These are phyloP conservation scores for Muntiacus reevesi DNA, from an alignment of 2,113 vertebrate species.

Conservation along the genomic window DNA sequence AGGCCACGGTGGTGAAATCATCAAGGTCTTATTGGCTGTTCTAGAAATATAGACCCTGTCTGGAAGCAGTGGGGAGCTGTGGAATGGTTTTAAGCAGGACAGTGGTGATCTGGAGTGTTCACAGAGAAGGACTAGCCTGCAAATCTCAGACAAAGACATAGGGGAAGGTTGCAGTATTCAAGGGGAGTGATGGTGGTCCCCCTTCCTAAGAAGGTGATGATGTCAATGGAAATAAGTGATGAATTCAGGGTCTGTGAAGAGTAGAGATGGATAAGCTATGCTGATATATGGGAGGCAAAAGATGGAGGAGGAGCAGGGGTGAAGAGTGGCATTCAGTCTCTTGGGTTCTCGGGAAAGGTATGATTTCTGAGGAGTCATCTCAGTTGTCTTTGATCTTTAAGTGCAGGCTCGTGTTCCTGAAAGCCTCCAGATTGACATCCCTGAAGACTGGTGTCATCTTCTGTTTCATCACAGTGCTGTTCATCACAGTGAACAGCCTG, in stretches of 20 bases:
- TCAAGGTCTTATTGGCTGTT: neutral
- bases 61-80: neutral
- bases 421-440: slow-evolving; percentile 42
- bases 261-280: neutral
- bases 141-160: neutral
- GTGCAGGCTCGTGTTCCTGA: slow-evolving; percentile 13
- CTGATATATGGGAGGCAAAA: neutral
- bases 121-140: neutral
- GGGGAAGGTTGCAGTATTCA: neutral
- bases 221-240: neutral
- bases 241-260: neutral
- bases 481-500: neutral
- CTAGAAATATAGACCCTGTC: neutral
- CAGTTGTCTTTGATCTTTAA: slow-evolving; percentile 35
- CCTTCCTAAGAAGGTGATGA: too few relatives aligned
- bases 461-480: neutral
- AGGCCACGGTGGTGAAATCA: neutral
- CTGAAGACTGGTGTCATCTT: slow-evolving; percentile 27
- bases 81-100: neutral
- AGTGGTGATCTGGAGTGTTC: neutral
- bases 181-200: neutral
- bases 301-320: neutral
- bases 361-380: slow-evolving; percentile 2
- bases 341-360: neutral
- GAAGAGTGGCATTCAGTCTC: neutral